Base-by-base conservation (phyloP, 2,113 vertebrate species). In the Cephalopterus ornatus region DNA sequence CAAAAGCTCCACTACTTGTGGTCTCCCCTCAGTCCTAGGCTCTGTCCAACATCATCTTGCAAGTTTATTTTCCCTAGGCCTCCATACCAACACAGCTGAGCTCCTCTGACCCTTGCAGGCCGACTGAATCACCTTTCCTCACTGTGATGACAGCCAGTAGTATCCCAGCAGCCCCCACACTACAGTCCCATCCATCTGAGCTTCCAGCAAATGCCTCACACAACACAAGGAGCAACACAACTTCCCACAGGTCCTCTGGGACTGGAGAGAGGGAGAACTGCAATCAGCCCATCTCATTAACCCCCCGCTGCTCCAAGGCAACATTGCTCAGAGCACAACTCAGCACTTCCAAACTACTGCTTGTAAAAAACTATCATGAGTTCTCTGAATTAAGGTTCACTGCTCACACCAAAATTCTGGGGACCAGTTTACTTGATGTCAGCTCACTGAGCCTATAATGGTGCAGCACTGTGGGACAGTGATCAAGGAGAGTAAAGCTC, bases 241-340 rank as follows among this genome's bases (percentile, higher is more conserved):
- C 42, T 67, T 75, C 37, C 49, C 39, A 59, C 8, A 35, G 49
- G 28, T 63, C 61, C 61, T 56, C 55, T n/a, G 18, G 35, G 44
- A 14, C 19, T 41, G 52, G 24, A 49, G 28, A 42, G 33, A 41
- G 27, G 50, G 33, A 66, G 21, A 66, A 65, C 20, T 59, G 58
- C 30, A 3, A n/a, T 21, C 50, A 65, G 44, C 37, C 28, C 19
- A 35, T 24, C 20, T 37, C 39, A 16, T 78, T 79, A 55, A 67
- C 32, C 21, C 27, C 9, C 22, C 1, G 0, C 39, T 32, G 11
- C 44, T 30, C 33, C 18, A 23, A 17, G 2, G 1, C 33, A 53
- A 79, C n/a, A 49, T 8, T 50, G 33, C 17, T 89, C 37, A 58
- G 55, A 42, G 58, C 30, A 41, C 41, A 49, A 20, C n/a, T 71